Evolutionary conservation across 2,797 vertebrate species (phyloP).

Genomic region (Parambassis ranga): DNA sequence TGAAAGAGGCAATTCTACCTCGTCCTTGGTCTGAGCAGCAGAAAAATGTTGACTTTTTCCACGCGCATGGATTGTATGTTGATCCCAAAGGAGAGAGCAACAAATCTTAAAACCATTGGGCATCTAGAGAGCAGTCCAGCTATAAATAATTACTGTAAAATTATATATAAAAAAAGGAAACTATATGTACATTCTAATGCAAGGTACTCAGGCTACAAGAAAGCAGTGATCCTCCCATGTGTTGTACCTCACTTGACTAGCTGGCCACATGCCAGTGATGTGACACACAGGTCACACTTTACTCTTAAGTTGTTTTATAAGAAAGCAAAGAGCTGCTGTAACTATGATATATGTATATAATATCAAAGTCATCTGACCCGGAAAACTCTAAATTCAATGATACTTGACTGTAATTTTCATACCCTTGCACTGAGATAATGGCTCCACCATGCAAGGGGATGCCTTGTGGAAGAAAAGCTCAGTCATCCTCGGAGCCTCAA

Average conservation of each 20-base stretch:
- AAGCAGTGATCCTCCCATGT: background rate
- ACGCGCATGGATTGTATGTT: background rate
- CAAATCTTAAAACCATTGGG: background rate
- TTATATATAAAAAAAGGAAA: background rate
- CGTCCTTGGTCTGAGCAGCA: conserved; percentile 8
- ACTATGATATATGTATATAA: conserved; percentile 20
- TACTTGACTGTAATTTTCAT: conserved; percentile 23
- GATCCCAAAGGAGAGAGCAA: background rate
- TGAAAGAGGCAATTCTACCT: conserved; percentile 11
- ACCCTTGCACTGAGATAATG: conserved; percentile 31
- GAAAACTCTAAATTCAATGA: conserved; percentile 23
- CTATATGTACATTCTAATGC: background rate
- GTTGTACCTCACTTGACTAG: background rate
- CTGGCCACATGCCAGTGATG: background rate
- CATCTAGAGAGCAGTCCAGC: background rate
- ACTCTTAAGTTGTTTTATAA: conserved; percentile 10
- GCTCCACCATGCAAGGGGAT: conserved; percentile 19
- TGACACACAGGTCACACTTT: conserved; percentile 19
- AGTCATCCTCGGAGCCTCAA: conserved; percentile 18
- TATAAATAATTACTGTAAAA: background rate
- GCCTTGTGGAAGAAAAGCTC: conserved; percentile 25
- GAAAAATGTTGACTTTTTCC: background rate
- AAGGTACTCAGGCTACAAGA: background rate
- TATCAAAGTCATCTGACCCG: conserved; percentile 20
- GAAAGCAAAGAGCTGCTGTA: background rate